These are phyloP conservation scores for Leptinotarsa defecta DNA, from an alignment of 1,140 invertebrate genomes.

Conservation along the genomic window DNA sequence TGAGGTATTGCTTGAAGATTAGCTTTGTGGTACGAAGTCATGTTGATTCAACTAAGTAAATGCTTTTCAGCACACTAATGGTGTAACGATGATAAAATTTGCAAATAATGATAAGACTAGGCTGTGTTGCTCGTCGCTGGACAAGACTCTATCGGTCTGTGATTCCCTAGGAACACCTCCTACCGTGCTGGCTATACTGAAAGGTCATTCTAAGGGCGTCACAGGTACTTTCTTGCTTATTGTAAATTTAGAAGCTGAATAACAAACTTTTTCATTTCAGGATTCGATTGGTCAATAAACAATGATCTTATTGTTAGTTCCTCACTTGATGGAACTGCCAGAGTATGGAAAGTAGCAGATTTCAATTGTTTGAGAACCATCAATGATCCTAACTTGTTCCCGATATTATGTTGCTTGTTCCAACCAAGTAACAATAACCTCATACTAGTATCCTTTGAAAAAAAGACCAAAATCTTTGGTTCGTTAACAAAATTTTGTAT, in stretches of 20 bases:
- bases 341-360: slow-evolving; percentile 71
- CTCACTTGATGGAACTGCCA: slow-evolving; percentile 75
- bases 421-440: slow-evolving; percentile 89
- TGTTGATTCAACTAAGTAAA: not conserved
- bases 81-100: slow-evolving; percentile 85
- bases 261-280: slow-evolving; percentile 52
- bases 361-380: slow-evolving; percentile 70
- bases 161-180: slow-evolving; percentile 74
- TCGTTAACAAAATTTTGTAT: too few relatives aligned
- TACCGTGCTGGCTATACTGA: slow-evolving; percentile 72
- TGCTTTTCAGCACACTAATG: slow-evolving; percentile 68
- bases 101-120: slow-evolving; percentile 84
- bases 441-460: slow-evolving; percentile 73
- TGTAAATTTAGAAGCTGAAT: not conserved
- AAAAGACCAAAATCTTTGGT: not conserved
- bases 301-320: slow-evolving; percentile 84
- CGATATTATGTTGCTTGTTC: slow-evolving; percentile 78
- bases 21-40: too few relatives aligned
- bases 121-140: slow-evolving; percentile 80
- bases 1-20: too few relatives aligned
- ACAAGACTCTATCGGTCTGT: slow-evolving; percentile 81
- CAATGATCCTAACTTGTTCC: slow-evolving; percentile 65
- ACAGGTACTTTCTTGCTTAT: slow-evolving; percentile 63
- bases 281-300: slow-evolving; percentile 84
- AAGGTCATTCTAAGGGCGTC: slow-evolving; percentile 75